Conservation (phyloP, 2,113 vertebrate genomes). For the Triplophysa siluroides region DNA sequence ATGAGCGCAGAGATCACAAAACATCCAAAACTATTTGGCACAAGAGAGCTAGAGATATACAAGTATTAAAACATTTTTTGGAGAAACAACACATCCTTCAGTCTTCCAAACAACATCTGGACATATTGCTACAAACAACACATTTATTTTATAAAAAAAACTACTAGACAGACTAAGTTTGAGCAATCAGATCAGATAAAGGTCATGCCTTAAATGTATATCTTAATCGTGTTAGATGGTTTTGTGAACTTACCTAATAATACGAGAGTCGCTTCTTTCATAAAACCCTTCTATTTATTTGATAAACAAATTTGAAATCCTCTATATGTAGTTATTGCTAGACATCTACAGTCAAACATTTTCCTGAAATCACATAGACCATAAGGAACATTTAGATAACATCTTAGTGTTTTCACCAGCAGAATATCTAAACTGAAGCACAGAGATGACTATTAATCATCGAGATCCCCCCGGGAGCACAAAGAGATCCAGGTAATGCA, state of each 20-base stretch:
- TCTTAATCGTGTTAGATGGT: no score
- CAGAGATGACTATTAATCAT: slow-evolving; percentile 27
- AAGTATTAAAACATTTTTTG: no score
- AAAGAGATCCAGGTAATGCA: background rate
- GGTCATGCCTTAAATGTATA: no score
- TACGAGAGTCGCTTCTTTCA: no score
- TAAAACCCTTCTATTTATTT: no score
- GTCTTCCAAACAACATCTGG: slow-evolving; percentile 11
- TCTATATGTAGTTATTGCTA: no score
- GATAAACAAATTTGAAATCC: no score
- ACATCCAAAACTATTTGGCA: no score
- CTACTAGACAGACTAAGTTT: no score
- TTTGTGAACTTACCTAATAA: no score
- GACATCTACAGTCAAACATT: background rate
- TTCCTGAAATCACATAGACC: background rate
- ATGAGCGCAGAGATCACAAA: background rate
- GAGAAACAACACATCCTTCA: background rate
- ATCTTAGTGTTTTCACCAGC: background rate
- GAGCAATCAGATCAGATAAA: no score
- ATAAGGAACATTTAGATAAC: background rate
- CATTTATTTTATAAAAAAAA: background rate
- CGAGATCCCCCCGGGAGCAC: slow-evolving; percentile 16
- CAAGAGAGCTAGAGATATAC: background rate
- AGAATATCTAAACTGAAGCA: slow-evolving; percentile 16
- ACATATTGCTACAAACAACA: background rate